Conservation (phyloP, 2,113 vertebrate genomes). For the Diadophis punctatus region DNA sequence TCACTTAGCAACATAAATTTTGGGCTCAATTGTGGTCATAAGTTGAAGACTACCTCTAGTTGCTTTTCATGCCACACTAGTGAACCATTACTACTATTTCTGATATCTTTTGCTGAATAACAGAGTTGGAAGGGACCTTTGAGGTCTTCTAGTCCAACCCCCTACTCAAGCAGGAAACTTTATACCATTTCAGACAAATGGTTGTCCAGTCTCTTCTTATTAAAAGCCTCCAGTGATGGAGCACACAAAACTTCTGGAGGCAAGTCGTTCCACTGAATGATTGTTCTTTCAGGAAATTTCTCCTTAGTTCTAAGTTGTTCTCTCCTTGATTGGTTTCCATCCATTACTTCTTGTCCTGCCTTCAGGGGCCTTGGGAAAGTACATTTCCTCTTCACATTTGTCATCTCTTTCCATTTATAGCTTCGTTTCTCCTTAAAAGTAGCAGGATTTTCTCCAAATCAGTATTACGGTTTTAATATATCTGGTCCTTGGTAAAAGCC, state of each 20-base stretch:
- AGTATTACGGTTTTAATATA: background rate
- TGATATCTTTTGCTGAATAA: background rate
- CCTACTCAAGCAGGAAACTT: too few relatives aligned
- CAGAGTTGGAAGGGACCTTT: background rate
- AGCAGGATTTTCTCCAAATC: background rate
- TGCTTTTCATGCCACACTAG: background rate
- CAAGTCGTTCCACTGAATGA: background rate
- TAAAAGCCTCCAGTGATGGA: background rate
- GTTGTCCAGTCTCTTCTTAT: too few relatives aligned
- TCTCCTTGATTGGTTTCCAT: background rate
- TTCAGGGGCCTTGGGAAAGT: background rate
- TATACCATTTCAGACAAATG: too few relatives aligned
- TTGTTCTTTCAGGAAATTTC: background rate
- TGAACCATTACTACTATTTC: background rate
- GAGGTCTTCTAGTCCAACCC: background rate
- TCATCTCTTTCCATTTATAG: background rate
- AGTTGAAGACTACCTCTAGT: too few relatives aligned
- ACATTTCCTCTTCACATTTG: background rate
- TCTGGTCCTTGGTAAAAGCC: background rate
- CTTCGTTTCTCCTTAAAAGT: background rate
- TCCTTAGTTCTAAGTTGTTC: background rate
- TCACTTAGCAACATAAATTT: too few relatives aligned
- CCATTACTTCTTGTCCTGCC: background rate
- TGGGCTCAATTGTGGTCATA: too few relatives aligned
- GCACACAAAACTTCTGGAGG: background rate